Evolutionary conservation across 2,797 vertebrate genomes (phyloP).

Genomic region (Acipenser oxyrinchus): DNA sequence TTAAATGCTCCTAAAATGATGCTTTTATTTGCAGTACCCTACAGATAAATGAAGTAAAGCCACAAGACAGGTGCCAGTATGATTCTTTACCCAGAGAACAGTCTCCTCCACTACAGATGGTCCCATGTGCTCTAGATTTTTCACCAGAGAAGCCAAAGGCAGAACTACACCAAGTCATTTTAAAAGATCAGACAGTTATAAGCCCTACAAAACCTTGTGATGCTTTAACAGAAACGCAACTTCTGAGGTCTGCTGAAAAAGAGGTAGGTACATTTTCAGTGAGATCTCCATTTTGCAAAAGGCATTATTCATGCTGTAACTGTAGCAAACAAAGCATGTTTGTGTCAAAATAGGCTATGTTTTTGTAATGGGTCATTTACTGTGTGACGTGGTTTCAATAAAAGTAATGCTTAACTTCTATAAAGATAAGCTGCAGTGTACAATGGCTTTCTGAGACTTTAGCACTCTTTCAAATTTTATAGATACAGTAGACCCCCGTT

Average conservation of each 20-base stretch:
- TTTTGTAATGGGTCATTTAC: too few species aligned
- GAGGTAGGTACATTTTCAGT: not conserved
- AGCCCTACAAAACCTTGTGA: not conserved
- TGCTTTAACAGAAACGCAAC: not conserved
- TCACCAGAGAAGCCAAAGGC: conserved; percentile 36
- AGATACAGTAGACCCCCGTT: too few species aligned
- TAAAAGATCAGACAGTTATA: not conserved
- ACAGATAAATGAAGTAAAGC: conserved; percentile 19
- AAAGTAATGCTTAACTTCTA: too few species aligned
- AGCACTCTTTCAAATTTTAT: too few species aligned
- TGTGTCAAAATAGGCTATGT: too few species aligned
- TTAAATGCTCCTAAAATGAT: too few species aligned
- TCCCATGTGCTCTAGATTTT: conserved; percentile 45
- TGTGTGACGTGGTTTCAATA: too few species aligned
- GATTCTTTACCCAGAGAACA: conserved; percentile 18
- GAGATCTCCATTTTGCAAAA: too few species aligned
- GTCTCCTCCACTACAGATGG: conserved; percentile 13
- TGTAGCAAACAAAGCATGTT: too few species aligned
- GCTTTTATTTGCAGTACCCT: conserved; percentile 25
- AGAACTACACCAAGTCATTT: not conserved
- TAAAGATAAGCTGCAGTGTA: too few species aligned
- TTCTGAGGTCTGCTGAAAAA: not conserved
- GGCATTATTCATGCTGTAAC: not conserved
- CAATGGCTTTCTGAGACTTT: too few species aligned
- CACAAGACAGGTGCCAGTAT: not conserved